Conservation (phyloP, 1,140 invertebrate genomes). For the Trypoxylus dichotomus region DNA sequence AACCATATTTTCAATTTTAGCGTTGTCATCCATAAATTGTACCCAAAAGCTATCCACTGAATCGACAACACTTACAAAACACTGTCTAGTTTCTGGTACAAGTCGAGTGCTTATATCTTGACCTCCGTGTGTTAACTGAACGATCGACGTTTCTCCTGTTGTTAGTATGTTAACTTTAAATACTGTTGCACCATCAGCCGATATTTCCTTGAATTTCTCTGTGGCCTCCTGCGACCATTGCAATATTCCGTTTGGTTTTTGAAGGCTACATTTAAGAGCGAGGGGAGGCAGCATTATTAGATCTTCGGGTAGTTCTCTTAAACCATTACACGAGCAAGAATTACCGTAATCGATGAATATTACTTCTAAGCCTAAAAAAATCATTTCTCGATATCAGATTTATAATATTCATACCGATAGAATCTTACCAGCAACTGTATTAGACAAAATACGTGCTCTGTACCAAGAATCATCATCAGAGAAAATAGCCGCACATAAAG, state of each 20-base stretch:
- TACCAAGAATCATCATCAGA: slow-evolving; percentile 72
- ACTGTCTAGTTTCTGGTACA: slow-evolving; percentile 47
- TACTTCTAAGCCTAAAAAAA: slow-evolving; percentile 56
- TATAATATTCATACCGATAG: too few relatives aligned
- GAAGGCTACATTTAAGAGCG: slow-evolving; percentile 65
- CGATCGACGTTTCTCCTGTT: slow-evolving; percentile 65
- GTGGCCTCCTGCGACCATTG: slow-evolving; percentile 65
- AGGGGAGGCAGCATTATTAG: slow-evolving; percentile 62
- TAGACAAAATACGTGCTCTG: slow-evolving; percentile 65
- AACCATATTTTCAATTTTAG: slow-evolving; percentile 14
- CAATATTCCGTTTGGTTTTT: slow-evolving; percentile 61
- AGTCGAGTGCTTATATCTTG: slow-evolving; percentile 65
- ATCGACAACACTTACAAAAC: slow-evolving; percentile 49
- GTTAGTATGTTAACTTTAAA: slow-evolving; percentile 65
- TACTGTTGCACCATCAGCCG: slow-evolving; percentile 64
- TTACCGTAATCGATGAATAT: slow-evolving; percentile 77
- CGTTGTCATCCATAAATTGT: slow-evolving; percentile 59
- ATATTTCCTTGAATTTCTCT: slow-evolving; percentile 65
- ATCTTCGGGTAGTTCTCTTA: slow-evolving; percentile 65
- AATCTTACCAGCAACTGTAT: slow-evolving; percentile 59
- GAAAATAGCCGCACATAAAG: slow-evolving; percentile 69
- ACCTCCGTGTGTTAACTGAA: slow-evolving; percentile 63
- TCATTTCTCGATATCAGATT: too few relatives aligned
- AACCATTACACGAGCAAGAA: slow-evolving; percentile 61
- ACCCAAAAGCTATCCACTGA: slow-evolving; percentile 66